Evolutionary conservation across 1,140 invertebrate genomes (phyloP).

Genomic region (Venustaconcha ellipsiformis): DNA sequence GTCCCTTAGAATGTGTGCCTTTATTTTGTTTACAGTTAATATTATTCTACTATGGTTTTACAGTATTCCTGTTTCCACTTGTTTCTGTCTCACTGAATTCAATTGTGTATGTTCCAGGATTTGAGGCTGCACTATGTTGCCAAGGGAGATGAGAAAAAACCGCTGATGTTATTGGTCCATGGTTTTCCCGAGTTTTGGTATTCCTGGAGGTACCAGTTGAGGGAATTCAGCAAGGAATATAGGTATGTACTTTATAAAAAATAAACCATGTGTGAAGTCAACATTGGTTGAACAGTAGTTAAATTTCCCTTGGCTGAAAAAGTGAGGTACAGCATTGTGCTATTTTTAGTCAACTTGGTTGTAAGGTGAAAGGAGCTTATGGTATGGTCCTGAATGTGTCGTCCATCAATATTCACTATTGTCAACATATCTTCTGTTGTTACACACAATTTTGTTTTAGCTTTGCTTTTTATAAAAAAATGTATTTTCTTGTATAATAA

Average conservation of each 20-base stretch:
- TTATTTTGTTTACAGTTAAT: too few relatives aligned
- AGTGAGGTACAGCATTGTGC: background rate
- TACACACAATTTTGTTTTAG: background rate
- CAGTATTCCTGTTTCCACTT: too few relatives aligned
- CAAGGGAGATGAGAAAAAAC: conserved; percentile 61
- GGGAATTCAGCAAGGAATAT: conserved; percentile 65
- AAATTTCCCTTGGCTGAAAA: background rate
- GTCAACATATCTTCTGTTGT: background rate
- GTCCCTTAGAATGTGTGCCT: too few relatives aligned
- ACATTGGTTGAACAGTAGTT: background rate
- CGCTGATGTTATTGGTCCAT: conserved; percentile 69
- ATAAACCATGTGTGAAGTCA: background rate
- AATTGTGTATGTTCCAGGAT: conserved; percentile 35
- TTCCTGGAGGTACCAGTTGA: conserved; percentile 70
- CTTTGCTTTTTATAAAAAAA: background rate
- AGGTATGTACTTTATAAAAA: conserved; percentile 44
- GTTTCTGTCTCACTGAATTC: too few relatives aligned
- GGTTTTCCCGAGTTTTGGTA: conserved; percentile 73
- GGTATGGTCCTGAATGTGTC: too few relatives aligned
- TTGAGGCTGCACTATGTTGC: conserved; percentile 67
- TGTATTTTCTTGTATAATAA: background rate
- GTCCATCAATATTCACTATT: too few relatives aligned
- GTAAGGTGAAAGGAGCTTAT: background rate
- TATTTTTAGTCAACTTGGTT: background rate
- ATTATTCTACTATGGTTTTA: too few relatives aligned